Conservation (phyloP, 2,113 vertebrate genomes). For the Pedionomus torquatus region DNA sequence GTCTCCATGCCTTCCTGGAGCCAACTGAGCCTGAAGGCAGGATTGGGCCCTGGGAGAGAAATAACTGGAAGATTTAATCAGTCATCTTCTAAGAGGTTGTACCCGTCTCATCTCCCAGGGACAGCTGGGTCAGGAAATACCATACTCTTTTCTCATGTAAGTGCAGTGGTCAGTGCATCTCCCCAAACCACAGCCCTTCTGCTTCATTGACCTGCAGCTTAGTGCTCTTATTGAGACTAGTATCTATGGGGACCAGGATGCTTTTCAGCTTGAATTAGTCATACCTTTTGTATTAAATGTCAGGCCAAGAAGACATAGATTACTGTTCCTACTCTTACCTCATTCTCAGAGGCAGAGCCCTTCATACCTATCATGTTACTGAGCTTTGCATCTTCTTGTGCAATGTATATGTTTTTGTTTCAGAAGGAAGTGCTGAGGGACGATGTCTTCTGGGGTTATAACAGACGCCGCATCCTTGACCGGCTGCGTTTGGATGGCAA, state of each 20-base stretch:
- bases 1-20: not conserved
- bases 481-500: constrained; percentile 77
- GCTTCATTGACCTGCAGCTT: not conserved
- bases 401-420: not conserved
- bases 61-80: not conserved
- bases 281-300: not conserved
- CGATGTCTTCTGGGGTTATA: constrained; percentile 76
- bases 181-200: not conserved
- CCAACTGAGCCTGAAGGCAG: not conserved
- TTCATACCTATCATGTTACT: rapidly evolving
- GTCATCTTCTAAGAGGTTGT: not conserved
- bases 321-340: not conserved
- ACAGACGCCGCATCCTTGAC: constrained; percentile 68
- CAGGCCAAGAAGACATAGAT: not conserved
- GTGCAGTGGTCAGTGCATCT: not conserved
- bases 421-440: constrained; percentile 57
- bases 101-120: not conserved
- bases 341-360: not conserved
- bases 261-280: not conserved
- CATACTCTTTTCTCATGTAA: not conserved
- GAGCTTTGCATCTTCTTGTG: not conserved
- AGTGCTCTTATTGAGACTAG: not conserved
- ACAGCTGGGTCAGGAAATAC: not conserved
- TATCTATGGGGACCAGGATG: not conserved
- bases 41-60: not conserved